Conservation (phyloP, 2,797 vertebrate genomes). For the Decapterus maruadsi region DNA sequence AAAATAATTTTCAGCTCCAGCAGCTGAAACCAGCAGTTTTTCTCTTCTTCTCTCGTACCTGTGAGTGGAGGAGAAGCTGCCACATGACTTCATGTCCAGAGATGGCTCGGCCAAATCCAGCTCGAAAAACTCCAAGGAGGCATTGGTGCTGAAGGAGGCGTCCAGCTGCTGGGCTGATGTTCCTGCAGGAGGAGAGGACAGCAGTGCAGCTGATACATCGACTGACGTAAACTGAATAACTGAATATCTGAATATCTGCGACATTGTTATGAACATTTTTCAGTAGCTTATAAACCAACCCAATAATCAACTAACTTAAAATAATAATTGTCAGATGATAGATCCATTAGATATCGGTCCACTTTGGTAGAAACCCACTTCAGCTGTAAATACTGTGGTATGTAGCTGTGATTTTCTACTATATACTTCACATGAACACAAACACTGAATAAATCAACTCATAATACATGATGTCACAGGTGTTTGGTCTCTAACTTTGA, state of each 20-base stretch:
- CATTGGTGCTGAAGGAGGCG: conserved; percentile 96
- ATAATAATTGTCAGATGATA: too few relatives aligned
- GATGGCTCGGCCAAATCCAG: conserved; percentile 92
- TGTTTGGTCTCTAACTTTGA: neutral
- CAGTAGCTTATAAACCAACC: too few relatives aligned
- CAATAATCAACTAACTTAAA: too few relatives aligned
- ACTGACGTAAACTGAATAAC: too few relatives aligned
- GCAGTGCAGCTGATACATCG: too few relatives aligned
- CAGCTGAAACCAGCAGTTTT: neutral
- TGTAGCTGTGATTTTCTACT: too few relatives aligned
- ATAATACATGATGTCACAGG: neutral
- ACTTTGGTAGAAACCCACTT: too few relatives aligned
- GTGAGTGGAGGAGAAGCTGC: conserved; percentile 91
- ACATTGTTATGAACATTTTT: too few relatives aligned
- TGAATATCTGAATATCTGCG: too few relatives aligned
- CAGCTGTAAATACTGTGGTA: too few relatives aligned
- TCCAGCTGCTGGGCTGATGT: conserved; percentile 98
- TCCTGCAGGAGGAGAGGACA: conserved; percentile 79
- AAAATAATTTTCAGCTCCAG: neutral
- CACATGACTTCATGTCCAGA: conserved; percentile 95
- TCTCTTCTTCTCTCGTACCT: conserved; percentile 80
- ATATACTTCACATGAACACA: too few relatives aligned
- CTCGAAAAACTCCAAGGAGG: conserved; percentile 96
- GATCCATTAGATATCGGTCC: too few relatives aligned
- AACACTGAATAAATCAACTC: neutral